Evolutionary conservation across 2,888 invertebrate species (phyloP).

Genomic region (Conops quadrifasciatus): DNA sequence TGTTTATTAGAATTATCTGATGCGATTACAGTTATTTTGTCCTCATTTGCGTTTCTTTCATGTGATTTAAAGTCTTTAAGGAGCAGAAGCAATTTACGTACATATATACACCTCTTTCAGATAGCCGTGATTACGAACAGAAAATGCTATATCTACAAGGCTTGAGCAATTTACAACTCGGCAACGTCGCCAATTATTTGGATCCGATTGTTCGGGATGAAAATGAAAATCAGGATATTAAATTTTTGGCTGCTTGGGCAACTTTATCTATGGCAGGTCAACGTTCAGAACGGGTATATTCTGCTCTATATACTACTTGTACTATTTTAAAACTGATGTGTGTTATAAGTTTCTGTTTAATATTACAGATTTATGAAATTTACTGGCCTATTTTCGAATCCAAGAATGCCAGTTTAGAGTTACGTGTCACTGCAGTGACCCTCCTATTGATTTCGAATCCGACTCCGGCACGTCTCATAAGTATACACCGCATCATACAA

Average conservation of each 20-base stretch:
- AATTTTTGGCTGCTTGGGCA: conserved; percentile 76
- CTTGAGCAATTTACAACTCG: conserved; percentile 72
- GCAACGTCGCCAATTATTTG: conserved; percentile 68
- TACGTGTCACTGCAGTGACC: conserved; percentile 74
- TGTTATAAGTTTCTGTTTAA: background rate
- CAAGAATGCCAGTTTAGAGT: conserved; percentile 72
- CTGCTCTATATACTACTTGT: background rate
- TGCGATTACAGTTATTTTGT: too few relatives aligned
- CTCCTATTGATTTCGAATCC: conserved; percentile 73
- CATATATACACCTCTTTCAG: conserved; percentile 63
- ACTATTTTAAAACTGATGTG: background rate
- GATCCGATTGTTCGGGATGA: conserved; percentile 70
- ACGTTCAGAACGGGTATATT: conserved; percentile 67
- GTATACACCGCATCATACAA: conserved; percentile 75
- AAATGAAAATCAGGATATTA: conserved; percentile 62
- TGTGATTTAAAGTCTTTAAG: too few relatives aligned
- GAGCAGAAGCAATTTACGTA: too few relatives aligned
- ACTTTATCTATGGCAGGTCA: conserved; percentile 67
- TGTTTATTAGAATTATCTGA: too few relatives aligned
- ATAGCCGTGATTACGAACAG: conserved; percentile 73
- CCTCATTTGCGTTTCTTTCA: too few relatives aligned
- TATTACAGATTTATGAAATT: conserved; percentile 69
- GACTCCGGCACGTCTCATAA: conserved; percentile 72
- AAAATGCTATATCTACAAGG: conserved; percentile 78
- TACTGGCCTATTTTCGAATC: conserved; percentile 77